These are phyloP conservation scores for Melanostigma gelatinosum DNA, from an alignment of 2,113 vertebrate genomes.

Conservation along the genomic window DNA sequence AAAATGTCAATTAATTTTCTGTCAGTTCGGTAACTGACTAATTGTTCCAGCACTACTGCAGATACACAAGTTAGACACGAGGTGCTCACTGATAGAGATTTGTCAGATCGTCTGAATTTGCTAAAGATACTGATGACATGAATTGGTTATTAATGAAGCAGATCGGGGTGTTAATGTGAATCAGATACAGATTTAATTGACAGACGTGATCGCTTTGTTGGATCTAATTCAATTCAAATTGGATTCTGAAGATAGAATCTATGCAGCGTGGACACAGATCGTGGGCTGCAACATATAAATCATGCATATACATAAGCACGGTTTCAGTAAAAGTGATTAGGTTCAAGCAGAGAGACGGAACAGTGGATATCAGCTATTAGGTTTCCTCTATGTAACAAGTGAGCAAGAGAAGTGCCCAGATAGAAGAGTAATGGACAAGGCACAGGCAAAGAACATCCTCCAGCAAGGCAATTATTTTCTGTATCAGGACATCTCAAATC, in stretches of 20 bases:
- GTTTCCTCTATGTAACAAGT: conserved; percentile 30
- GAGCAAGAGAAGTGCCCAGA: conserved; percentile 30
- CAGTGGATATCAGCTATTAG: conserved; percentile 17
- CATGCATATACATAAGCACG: conserved; percentile 34
- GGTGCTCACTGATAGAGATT: neutral
- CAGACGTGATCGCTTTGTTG: conserved; percentile 53
- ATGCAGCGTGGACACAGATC: conserved; percentile 41
- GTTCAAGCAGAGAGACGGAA: conserved; percentile 17
- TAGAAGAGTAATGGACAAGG: conserved; percentile 47
- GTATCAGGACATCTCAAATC: conserved; percentile 45
- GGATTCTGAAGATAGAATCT: conserved; percentile 43
- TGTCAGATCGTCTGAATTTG: neutral
- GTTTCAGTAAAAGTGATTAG: conserved; percentile 42
- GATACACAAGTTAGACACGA: conserved; percentile 6
- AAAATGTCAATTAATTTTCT: neutral
- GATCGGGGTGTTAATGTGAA: conserved; percentile 36
- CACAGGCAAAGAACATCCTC: conserved; percentile 34
- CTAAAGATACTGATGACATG: conserved; percentile 29
- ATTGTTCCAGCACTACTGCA: neutral
- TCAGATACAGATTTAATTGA: conserved; percentile 58
- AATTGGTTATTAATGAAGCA: conserved; percentile 31
- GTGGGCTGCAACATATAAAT: conserved; percentile 19
- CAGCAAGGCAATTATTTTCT: conserved; percentile 45
- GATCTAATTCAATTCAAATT: conserved; percentile 54
- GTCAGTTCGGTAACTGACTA: neutral